Base-by-base conservation (phyloP, 2,888 invertebrate species). In the Eupithecia subumbrata region DNA sequence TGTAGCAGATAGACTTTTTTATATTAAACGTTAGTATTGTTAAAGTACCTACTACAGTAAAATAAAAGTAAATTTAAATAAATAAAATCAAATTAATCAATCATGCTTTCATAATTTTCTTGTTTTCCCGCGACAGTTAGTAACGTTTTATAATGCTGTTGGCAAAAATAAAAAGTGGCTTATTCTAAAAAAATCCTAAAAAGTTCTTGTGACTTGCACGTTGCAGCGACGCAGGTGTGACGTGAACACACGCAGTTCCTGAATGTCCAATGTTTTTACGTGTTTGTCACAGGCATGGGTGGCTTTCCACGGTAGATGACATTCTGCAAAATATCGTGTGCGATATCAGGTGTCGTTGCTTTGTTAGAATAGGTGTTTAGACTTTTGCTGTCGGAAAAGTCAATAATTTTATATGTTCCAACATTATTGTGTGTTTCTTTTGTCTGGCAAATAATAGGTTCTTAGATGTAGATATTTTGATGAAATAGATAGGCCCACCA, bases 261-360 rank as follows among this genome's bases (percentile, higher is more conserved):
- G 76, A 74, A 60, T 40, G 68, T 76, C 78, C 71, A 69, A 67
- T 74, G 69, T 75, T 78, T 78, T 76, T 78, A 76, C 74, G 72
- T 75, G 76, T 78, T 75, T 73, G 77, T 75, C 72, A 73, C 71
- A 60, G 25, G 70, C 60, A 60, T 56, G 71, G 52, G 52, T 25
- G 48, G 64, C 69, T 56, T 22, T 72, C 73, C 75, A 72, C 43
- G n/a, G 25, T 56, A 18, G 9, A 11, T 71, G 74, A 72, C 52
- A 48, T 43, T 25, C 25, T 25, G 60, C 60, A 25, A 64, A n/a
- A 30, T 71, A 56, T 69, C 69, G 48, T 34, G 25, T 34, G 69
- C 52, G 52, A 69, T 69, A 69, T 69, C 69, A 37, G 30, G 68
- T 73, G 30, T 60, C 73, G 64, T 34, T 34, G 34, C 34, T 34